phyloP scores from a whole-genome alignment of 2,888 invertebrate species.

The Himalopsyche japonica region DNA sequence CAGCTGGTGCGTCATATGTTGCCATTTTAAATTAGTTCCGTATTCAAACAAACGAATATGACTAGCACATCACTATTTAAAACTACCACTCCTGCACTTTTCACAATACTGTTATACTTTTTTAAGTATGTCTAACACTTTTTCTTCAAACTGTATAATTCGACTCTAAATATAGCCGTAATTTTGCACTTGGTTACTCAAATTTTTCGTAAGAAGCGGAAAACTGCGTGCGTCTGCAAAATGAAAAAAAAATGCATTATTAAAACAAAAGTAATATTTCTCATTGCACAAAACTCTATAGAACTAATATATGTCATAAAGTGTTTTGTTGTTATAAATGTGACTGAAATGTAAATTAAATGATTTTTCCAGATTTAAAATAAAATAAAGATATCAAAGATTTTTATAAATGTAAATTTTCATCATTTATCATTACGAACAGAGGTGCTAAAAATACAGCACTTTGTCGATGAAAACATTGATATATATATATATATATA shows the following conservation, averaged over 20 bases:
- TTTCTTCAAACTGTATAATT: neutral
- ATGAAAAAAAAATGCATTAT: neutral
- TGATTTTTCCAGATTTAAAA: too few relatives aligned
- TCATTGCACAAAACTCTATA: neutral
- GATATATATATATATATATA: too few relatives aligned
- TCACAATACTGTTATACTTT: neutral
- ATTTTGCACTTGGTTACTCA: neutral
- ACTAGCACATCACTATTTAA: neutral
- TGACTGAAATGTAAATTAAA: too few relatives aligned
- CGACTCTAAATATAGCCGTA: neutral
- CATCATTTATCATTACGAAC: too few relatives aligned
- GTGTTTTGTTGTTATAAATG: too few relatives aligned
- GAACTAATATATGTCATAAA: neutral
- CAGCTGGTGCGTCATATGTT: conserved; percentile 53
- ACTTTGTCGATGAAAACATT: too few relatives aligned
- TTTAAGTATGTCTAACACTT: too few relatives aligned
- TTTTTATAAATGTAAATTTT: too few relatives aligned
- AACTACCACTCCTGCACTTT: neutral
- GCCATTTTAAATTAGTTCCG: conserved; percentile 15
- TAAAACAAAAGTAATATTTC: neutral
- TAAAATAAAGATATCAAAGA: too few relatives aligned
- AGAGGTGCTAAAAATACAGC: too few relatives aligned
- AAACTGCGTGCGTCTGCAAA: neutral
- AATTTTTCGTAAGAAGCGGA: neutral
- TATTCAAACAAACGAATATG: neutral